Conservation (phyloP, 2,113 vertebrate species). For the Vidua macroura region DNA sequence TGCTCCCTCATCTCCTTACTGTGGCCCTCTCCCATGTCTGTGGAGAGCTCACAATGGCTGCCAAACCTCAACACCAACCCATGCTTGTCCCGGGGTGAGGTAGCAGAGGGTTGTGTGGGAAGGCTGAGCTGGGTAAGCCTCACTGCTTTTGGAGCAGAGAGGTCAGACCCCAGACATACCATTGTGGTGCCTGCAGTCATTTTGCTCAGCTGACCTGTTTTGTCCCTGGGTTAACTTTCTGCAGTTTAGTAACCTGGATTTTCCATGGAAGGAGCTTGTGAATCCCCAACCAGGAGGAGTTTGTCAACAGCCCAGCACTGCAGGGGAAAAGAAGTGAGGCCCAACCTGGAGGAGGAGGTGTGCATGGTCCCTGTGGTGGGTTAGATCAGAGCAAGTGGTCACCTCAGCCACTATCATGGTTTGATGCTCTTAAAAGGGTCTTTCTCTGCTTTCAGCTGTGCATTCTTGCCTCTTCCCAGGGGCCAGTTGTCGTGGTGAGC, state of each 20-base stretch:
- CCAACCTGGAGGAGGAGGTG: neutral
- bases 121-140: neutral
- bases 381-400: neutral
- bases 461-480: neutral
- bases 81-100: accelerated
- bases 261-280: neutral
- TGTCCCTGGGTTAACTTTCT: neutral
- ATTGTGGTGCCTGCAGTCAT: neutral
- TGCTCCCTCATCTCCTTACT: neutral
- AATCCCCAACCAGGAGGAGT: neutral
- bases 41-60: neutral
- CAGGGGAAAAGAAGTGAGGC: neutral
- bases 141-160: neutral
- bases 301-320: neutral
- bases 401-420: neutral
- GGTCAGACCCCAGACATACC: neutral
- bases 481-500: constrained; percentile 7
- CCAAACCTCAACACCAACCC: neutral
- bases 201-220: neutral
- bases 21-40: neutral
- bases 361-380: neutral
- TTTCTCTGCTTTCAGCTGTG: neutral
- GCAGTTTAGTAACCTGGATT: neutral
- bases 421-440: neutral
- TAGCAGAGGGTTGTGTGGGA: neutral